Percentiles rank a stretch among this genome's conserved stretches.
These are phyloP conservation scores for Acrobeloides nanus DNA, from an alignment of 2,888 invertebrate species.

Conservation along the genomic window DNA sequence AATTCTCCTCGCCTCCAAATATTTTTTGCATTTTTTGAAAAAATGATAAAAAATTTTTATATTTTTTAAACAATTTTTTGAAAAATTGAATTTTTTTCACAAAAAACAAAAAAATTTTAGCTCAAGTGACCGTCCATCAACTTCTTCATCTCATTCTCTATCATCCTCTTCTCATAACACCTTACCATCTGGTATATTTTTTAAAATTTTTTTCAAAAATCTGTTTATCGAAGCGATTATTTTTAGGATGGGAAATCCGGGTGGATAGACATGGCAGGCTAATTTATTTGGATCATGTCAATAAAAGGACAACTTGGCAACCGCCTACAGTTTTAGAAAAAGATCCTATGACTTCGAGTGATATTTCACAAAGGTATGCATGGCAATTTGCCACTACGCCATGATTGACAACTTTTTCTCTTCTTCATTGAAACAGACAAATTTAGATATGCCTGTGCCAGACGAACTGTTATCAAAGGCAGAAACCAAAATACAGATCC, in stretches of 20 bases:
- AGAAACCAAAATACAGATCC: background rate
- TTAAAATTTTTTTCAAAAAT: background rate
- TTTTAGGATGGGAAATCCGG: constrained; percentile 85
- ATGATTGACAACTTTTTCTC: background rate
- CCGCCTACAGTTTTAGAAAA: constrained; percentile 55
- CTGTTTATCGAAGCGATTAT: no score
- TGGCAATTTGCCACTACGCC: no score
- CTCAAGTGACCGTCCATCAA: constrained; percentile 3
- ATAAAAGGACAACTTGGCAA: constrained; percentile 90
- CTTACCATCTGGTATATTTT: constrained; percentile 5
- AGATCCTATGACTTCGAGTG: no score
- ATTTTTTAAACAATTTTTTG: no score
- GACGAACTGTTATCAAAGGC: constrained; percentile 12
- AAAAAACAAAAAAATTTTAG: no score
- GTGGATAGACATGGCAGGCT: constrained; percentile 92
- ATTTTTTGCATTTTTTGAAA: no score
- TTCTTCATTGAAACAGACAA: no score
- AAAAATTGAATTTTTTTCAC: no score
- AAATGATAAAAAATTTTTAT: no score
- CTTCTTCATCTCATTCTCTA: constrained; percentile 2
- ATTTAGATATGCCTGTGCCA: constrained; percentile 10
- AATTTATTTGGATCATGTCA: constrained; percentile 95
- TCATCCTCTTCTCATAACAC: constrained; percentile 3
- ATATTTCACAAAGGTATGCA: no score
- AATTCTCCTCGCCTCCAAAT: no score